These are phyloP conservation scores for Bos javanicus DNA, from an alignment of 2,113 vertebrate species.

Conservation along the genomic window DNA sequence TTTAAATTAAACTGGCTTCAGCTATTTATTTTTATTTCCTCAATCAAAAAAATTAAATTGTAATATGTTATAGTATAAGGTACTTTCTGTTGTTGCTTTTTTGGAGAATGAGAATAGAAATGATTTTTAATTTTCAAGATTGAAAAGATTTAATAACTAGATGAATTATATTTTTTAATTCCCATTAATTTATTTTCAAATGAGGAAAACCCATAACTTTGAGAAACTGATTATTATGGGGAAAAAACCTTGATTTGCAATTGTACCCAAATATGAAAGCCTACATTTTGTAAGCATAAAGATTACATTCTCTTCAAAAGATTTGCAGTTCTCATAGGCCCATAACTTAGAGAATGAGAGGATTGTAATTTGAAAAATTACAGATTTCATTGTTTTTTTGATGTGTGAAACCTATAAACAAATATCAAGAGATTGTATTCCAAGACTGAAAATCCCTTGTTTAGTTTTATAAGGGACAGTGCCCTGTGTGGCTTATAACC, in stretches of 20 bases:
- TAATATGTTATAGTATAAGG: slow-evolving; percentile 22
- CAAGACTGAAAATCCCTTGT: slow-evolving; percentile 73
- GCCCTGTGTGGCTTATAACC: slow-evolving; percentile 67
- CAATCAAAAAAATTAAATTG: slow-evolving; percentile 51
- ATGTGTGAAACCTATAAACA: slow-evolving; percentile 79
- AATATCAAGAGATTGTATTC: slow-evolving; percentile 77
- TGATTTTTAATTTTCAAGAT: slow-evolving; percentile 68
- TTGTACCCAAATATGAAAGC: slow-evolving; percentile 74
- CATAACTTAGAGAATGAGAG: slow-evolving; percentile 75
- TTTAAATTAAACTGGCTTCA: slow-evolving; percentile 35
- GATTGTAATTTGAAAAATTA: slow-evolving; percentile 79
- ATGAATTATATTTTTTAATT: slow-evolving; percentile 71
- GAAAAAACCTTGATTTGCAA: slow-evolving; percentile 68
- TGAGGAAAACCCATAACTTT: slow-evolving; percentile 67
- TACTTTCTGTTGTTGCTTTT: slow-evolving; percentile 32
- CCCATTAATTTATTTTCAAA: slow-evolving; percentile 76
- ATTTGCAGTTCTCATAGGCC: slow-evolving; percentile 70
- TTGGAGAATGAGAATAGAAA: slow-evolving; percentile 39
- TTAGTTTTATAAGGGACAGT: slow-evolving; percentile 72
- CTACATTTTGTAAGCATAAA: slow-evolving; percentile 73
- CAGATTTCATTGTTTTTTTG: slow-evolving; percentile 79
- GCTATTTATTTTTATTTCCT: slow-evolving; percentile 34
- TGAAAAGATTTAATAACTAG: slow-evolving; percentile 65
- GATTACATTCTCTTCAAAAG: slow-evolving; percentile 76
- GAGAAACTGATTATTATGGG: slow-evolving; percentile 71